phyloP scores from a whole-genome alignment of 2,113 vertebrate species.

The Tetrao urogallus region DNA sequence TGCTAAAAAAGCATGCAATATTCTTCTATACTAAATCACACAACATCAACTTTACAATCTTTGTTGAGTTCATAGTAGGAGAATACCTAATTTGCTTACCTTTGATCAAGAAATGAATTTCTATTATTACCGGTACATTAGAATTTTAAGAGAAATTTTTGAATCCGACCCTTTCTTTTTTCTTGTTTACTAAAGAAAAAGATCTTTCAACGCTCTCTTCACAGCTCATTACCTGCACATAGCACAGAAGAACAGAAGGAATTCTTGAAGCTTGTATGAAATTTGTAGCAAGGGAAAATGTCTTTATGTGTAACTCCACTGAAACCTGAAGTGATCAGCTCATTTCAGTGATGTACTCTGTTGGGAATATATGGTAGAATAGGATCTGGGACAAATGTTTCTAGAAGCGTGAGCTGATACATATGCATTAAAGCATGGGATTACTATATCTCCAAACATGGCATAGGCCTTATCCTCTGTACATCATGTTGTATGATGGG shows the following conservation, averaged over 20 bases:
- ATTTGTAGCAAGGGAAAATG: not conserved
- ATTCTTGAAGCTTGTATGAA: not conserved
- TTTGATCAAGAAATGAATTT: not conserved
- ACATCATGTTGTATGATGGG: too few relatives aligned
- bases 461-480: not conserved
- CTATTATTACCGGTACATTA: not conserved
- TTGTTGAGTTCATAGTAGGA: not conserved
- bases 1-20: not conserved
- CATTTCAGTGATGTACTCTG: not conserved
- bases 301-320: not conserved
- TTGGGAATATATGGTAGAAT: not conserved
- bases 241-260: not conserved
- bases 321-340: not conserved
- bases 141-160: not conserved
- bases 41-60: not conserved
- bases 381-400: not conserved
- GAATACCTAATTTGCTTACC: not conserved
- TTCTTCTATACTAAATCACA: not conserved
- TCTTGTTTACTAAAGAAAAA: not conserved
- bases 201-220: not conserved
- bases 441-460: not conserved
- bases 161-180: not conserved
- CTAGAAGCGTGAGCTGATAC: not conserved
- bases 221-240: not conserved
- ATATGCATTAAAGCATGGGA: not conserved